A percentile compares a stretch with the other conserved stretches of the same genome.
phyloP scores from a whole-genome alignment of 2,113 vertebrate genomes.

The Thinocorus orbignyianus region DNA sequence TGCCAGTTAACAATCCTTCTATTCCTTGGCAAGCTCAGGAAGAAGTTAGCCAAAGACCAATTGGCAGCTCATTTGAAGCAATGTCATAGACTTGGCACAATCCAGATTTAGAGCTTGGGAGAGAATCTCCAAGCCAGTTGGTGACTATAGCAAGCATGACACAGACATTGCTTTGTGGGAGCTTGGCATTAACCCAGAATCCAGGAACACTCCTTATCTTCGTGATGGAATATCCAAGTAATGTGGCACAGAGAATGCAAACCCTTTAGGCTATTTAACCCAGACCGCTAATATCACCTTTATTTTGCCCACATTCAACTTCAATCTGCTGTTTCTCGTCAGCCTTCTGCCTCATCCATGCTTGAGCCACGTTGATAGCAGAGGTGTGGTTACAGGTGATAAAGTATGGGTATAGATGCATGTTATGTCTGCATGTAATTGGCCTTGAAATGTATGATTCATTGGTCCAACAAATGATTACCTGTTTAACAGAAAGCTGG shows the following conservation, averaged over 20 bases:
- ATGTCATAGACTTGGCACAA: neutral
- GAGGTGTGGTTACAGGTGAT: neutral
- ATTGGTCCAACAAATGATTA: neutral
- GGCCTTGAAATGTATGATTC: neutral
- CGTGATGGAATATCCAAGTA: neutral
- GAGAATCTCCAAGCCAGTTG: neutral
- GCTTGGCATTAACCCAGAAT: neutral
- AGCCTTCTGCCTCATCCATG: neutral
- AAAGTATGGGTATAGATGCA: neutral
- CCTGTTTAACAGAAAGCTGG: neutral
- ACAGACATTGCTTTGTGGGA: neutral
- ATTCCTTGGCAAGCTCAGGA: neutral
- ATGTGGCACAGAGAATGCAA: neutral
- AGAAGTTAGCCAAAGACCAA: neutral
- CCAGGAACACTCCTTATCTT: neutral
- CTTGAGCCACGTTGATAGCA: neutral
- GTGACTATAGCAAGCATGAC: neutral
- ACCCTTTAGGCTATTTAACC: neutral
- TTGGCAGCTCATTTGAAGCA: neutral
- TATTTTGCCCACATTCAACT: neutral
- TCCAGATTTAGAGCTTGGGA: neutral
- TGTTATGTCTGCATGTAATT: neutral
- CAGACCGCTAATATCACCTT: neutral
- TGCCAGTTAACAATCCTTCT: neutral
- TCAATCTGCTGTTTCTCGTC: neutral